These are phyloP conservation scores for Diaphora mendica DNA, from an alignment of 2,888 invertebrate genomes.

Conservation along the genomic window DNA sequence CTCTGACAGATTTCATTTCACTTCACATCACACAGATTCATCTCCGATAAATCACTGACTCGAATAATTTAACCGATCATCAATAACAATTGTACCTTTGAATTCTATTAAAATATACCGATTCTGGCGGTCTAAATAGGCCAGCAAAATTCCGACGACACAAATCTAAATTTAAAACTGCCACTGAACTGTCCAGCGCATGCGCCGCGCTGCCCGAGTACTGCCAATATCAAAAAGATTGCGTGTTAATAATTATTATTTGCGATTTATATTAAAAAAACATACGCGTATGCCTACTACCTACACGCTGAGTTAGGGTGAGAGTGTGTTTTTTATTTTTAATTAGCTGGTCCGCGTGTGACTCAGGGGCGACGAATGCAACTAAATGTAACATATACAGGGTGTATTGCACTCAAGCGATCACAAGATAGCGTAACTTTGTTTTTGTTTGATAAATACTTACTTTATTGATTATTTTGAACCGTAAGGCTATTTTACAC, in stretches of 20 bases:
- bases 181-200: slow-evolving; percentile 71
- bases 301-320: slow-evolving; percentile 24
- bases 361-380: slow-evolving; percentile 43
- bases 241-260: slow-evolving; percentile 54
- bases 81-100: slow-evolving; percentile 56
- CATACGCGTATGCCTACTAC: slow-evolving; percentile 31
- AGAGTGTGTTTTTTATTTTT: slow-evolving; percentile 32
- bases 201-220: slow-evolving; percentile 66
- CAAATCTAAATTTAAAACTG: slow-evolving; percentile 81
- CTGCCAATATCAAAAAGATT: slow-evolving; percentile 64
- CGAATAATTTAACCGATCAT: slow-evolving; percentile 43
- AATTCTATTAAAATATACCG: slow-evolving; percentile 65
- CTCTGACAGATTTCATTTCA: slow-evolving; percentile 39
- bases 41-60: slow-evolving; percentile 52
- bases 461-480: neutral
- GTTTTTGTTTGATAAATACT: neutral
- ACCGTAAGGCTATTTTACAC: neutral
- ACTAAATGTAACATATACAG: slow-evolving; percentile 24
- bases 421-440: slow-evolving; percentile 32
- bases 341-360: slow-evolving; percentile 34
- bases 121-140: slow-evolving; percentile 75
- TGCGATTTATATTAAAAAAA: slow-evolving; percentile 32
- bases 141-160: slow-evolving; percentile 74
- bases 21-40: slow-evolving; percentile 43
- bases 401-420: slow-evolving; percentile 26